A percentile compares a stretch with the other conserved stretches of the same genome.
These are phyloP conservation scores for Sepiola atlantica DNA, from an alignment of 2,888 invertebrate genomes.

Conservation along the genomic window DNA sequence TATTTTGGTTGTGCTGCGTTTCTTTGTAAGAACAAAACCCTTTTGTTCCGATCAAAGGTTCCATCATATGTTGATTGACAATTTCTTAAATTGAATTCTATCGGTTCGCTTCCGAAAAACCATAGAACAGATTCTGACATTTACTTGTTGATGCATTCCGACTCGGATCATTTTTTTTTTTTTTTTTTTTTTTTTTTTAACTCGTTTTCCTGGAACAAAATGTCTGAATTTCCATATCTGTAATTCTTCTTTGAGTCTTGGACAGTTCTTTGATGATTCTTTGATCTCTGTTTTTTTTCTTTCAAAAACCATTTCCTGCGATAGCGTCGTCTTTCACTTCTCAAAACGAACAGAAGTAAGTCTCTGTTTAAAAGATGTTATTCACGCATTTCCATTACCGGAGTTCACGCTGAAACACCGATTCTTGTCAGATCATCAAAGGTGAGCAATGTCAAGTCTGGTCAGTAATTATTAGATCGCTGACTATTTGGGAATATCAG, in stretches of 20 bases:
- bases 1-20: neutral
- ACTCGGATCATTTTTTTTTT: neutral
- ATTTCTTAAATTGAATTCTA: neutral
- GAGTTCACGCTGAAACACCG: neutral
- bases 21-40: neutral
- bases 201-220: neutral
- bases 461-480: too few relatives aligned
- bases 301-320: neutral
- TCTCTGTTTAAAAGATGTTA: neutral
- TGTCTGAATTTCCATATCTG: neutral
- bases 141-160: neutral
- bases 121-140: neutral
- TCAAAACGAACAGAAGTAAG: neutral
- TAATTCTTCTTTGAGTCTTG: neutral
- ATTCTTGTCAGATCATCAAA: too few relatives aligned
- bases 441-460: too few relatives aligned
- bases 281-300: neutral
- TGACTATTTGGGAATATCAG: too few relatives aligned
- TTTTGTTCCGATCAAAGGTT: neutral
- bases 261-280: neutral
- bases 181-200: neutral
- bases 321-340: neutral
- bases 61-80: neutral
- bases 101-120: neutral
- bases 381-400: neutral